These are phyloP conservation scores for Globicephala melas DNA, from an alignment of 2,113 vertebrate species.

Conservation along the genomic window DNA sequence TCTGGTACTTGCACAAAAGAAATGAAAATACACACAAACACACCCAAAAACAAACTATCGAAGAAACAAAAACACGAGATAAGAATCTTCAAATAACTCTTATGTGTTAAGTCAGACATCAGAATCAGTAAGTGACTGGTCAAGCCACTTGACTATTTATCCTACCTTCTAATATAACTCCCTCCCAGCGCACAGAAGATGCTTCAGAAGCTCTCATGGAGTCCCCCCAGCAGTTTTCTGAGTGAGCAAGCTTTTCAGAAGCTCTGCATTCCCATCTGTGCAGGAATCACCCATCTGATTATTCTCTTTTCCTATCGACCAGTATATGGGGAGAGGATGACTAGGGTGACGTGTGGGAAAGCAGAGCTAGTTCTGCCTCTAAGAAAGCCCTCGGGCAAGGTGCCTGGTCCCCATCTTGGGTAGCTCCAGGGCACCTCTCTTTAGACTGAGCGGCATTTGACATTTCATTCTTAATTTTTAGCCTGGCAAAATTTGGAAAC, in stretches of 20 bases:
- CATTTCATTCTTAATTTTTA: neutral
- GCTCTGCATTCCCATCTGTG: fast-evolving
- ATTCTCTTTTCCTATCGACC: neutral
- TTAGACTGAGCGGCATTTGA: neutral
- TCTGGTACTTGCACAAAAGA: neutral
- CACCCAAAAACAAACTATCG: neutral
- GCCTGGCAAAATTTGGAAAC: neutral
- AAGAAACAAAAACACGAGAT: neutral
- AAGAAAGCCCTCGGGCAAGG: neutral
- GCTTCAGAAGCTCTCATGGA: neutral
- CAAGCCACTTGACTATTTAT: fast-evolving
- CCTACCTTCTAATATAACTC: fast-evolving
- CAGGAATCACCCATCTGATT: neutral
- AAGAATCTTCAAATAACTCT: neutral
- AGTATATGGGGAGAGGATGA: too few species aligned
- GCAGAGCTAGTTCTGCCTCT: neutral
- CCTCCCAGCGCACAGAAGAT: fast-evolving
- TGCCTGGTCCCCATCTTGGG: neutral
- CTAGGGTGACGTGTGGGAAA: fast-evolving
- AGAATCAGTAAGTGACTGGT: neutral
- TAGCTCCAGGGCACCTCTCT: neutral
- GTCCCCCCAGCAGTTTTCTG: neutral
- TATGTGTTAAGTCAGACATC: neutral
- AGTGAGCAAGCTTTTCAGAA: neutral
- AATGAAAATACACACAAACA: neutral